These are phyloP conservation scores for Oligia fasciuncula DNA, from an alignment of 2,888 invertebrate species.

Conservation along the genomic window DNA sequence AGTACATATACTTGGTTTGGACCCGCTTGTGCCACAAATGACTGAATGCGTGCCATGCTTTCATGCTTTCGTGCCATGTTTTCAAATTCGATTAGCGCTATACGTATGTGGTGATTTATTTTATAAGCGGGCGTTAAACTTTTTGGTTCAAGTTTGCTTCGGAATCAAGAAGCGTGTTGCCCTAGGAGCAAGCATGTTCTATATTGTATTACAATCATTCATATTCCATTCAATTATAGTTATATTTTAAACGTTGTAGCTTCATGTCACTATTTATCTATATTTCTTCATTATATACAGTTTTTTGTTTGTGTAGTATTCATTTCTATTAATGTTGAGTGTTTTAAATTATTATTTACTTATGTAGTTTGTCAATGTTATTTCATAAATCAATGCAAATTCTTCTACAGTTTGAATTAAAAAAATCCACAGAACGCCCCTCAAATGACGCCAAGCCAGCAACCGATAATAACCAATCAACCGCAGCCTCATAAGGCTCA, in stretches of 20 bases:
- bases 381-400: not conserved
- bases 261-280: constrained; percentile 11
- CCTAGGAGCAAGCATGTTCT: constrained; percentile 36
- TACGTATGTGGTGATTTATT: not conserved
- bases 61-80: not conserved
- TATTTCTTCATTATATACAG: not conserved
- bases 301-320: constrained; percentile 18
- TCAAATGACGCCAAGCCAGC: constrained; percentile 86
- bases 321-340: not conserved
- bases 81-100: not conserved
- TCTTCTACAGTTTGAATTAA: not conserved
- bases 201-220: not conserved
- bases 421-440: constrained; percentile 79
- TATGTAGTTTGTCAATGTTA: constrained; percentile 12
- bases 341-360: not conserved
- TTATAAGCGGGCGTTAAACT: not conserved
- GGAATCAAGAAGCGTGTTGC: constrained; percentile 14
- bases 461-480: constrained; percentile 86
- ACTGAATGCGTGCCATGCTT: not conserved
- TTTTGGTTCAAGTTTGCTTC: constrained; percentile 23
- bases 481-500: constrained; percentile 90
- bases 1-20: not conserved
- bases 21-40: not conserved
- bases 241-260: not conserved
- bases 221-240: not conserved